Base-by-base conservation (phyloP, 2,113 vertebrate species). In the Limnothrissa miodon region DNA sequence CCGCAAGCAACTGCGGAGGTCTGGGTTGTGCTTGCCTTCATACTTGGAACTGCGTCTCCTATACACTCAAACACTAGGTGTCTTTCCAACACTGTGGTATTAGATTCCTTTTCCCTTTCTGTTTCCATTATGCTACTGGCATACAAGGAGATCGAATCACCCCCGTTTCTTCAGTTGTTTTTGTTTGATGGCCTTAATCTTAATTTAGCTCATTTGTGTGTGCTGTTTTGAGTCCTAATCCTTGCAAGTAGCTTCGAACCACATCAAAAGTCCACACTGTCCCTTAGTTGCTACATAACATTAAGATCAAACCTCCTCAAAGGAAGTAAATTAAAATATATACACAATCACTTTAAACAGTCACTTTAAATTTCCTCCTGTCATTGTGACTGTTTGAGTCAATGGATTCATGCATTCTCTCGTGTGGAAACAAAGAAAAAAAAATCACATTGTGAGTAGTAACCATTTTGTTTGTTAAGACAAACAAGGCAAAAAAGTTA, bases 261-360 rank as follows among this genome's bases (percentile, higher is more conserved):
- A 74, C 66, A 36, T 74, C 66, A 74, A 74, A 74, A 74, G 13
- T 74, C 66, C 21, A 17, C 33, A 74, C 29, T 74, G 66, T 39
- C 11, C 29, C 66, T 15, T 29, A 6, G 29, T 70, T 29, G 29
- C 25, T 33, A 17, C 6, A 62, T 25, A 36, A 70, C 5, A 17
- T 36, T n/a, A 9, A 70, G 33, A 29, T 70, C 13, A 70, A 36
- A 74, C 15, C 29, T 74, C 66, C 29, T 74, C 66, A 74, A 74
- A 74, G 66, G 66, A 36, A 33, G 11, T 36, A 33, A 36, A 74
- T 74, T 74, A 36, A 11, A 74, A 36, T 74, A 36, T 36, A 74
- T 74, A 29, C 36, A 74, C 66, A 74, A n/a, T n/a, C n/a, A n/a
- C n/a, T n/a, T n/a, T n/a, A n/a, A 39, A 36, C 66, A 74, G 66